Conservation (phyloP, 2,113 vertebrate species). For the Phalacrocorax carbo region DNA sequence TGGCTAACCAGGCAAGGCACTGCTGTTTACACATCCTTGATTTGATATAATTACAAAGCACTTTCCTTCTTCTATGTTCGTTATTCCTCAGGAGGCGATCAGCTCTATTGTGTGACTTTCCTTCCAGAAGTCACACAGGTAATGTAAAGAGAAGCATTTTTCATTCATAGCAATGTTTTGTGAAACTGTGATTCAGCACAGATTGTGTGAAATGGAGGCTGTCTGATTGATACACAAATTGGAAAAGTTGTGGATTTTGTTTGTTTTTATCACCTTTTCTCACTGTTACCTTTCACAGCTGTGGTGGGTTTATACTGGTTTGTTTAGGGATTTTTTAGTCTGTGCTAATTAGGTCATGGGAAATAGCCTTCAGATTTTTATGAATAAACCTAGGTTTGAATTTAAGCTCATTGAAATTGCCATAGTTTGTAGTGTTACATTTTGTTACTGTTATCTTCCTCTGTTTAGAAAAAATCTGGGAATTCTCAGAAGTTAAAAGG, state of each 20-base stretch:
- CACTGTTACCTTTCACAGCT: neutral
- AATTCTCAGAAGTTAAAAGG: neutral
- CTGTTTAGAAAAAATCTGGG: neutral
- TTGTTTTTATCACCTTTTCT: neutral
- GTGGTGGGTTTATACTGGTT: neutral
- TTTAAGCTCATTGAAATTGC: neutral
- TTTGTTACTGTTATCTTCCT: neutral
- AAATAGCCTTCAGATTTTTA: neutral
- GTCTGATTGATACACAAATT: neutral
- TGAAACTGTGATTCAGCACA: neutral
- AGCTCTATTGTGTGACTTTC: neutral
- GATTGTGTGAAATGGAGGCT: neutral
- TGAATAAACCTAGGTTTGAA: neutral
- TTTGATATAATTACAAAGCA: neutral
- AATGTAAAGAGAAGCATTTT: neutral
- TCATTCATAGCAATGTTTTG: neutral
- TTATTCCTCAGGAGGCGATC: neutral
- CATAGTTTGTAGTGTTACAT: neutral
- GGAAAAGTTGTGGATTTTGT: neutral
- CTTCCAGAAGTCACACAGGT: neutral
- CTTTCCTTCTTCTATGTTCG: neutral
- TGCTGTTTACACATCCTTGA: neutral
- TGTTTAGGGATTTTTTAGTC: neutral
- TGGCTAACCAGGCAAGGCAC: neutral
- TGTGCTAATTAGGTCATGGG: neutral